These are phyloP conservation scores for Dorcus hopei DNA, from an alignment of 2,888 invertebrate genomes.

Conservation along the genomic window DNA sequence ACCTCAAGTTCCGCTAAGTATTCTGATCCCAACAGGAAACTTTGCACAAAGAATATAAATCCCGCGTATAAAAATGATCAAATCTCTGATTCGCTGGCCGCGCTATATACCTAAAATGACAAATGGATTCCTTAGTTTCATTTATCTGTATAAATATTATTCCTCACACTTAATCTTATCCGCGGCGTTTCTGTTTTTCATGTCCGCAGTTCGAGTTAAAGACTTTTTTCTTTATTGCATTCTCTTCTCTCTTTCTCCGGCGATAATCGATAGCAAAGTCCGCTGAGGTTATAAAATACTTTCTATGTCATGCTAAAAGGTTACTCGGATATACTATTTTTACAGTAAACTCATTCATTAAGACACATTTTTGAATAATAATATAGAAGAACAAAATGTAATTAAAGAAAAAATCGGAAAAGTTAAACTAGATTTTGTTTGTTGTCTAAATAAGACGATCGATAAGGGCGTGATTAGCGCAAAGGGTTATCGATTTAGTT, in stretches of 20 bases:
- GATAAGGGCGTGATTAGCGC: too few species aligned
- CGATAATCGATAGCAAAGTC: conserved; percentile 15
- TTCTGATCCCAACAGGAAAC: too few species aligned
- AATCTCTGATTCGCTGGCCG: background rate
- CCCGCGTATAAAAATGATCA: too few species aligned
- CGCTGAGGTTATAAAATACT: conserved; percentile 22
- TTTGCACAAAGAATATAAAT: too few species aligned
- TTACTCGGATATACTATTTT: conserved; percentile 10
- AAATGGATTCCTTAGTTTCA: background rate
- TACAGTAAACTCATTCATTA: too few species aligned
- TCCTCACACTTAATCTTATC: background rate
- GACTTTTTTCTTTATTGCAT: background rate
- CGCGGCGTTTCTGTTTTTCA: background rate
- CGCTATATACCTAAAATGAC: background rate
- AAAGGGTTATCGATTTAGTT: too few species aligned
- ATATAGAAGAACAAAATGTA: too few species aligned
- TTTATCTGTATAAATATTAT: background rate
- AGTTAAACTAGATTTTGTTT: too few species aligned
- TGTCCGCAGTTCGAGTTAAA: background rate
- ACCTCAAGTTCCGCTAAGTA: too few species aligned
- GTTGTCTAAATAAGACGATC: too few species aligned
- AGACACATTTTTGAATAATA: too few species aligned
- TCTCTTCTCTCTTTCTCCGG: conserved; percentile 7
- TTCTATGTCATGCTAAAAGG: conserved; percentile 19
- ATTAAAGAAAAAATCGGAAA: too few species aligned